Conservation (phyloP, 2,888 invertebrate genomes). For the Drosophila tanythrix region DNA sequence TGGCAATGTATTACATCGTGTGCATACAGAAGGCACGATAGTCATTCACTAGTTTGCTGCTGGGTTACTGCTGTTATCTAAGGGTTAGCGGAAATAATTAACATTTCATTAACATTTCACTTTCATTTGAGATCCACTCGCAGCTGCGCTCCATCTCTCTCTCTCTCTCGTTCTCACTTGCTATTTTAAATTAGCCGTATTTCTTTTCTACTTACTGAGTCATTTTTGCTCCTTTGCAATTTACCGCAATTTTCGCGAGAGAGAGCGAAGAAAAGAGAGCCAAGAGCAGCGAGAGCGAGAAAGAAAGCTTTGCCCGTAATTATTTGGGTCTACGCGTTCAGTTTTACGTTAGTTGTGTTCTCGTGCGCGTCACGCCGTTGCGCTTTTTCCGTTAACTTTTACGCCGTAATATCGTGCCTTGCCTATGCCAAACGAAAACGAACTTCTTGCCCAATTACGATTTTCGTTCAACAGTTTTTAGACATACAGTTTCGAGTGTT, state of each 20-base stretch:
- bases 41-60: neutral
- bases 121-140: conserved; percentile 18
- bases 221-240: conserved; percentile 24
- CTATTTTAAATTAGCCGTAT: conserved; percentile 19
- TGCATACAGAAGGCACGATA: neutral
- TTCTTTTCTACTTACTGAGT: conserved; percentile 54
- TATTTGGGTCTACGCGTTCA: conserved; percentile 45
- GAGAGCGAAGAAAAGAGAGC: conserved; percentile 39
- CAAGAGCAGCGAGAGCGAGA: conserved; percentile 39
- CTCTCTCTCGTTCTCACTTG: neutral
- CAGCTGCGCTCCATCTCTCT: conserved; percentile 5
- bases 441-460: conserved; percentile 4
- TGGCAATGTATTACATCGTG: neutral
- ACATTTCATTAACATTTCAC: conserved; percentile 29
- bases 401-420: conserved; percentile 25
- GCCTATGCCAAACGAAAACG: conserved; percentile 21
- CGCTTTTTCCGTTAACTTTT: conserved; percentile 22
- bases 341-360: conserved; percentile 74
- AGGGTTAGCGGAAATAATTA: conserved; percentile 8
- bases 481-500: neutral
- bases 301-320: conserved; percentile 37
- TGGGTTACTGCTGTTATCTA: neutral
- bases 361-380: conserved; percentile 62
- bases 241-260: conserved; percentile 42
- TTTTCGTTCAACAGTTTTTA: conserved; percentile 6